phyloP scores from a whole-genome alignment of 2,113 vertebrate species.

The Platichthys flesus region DNA sequence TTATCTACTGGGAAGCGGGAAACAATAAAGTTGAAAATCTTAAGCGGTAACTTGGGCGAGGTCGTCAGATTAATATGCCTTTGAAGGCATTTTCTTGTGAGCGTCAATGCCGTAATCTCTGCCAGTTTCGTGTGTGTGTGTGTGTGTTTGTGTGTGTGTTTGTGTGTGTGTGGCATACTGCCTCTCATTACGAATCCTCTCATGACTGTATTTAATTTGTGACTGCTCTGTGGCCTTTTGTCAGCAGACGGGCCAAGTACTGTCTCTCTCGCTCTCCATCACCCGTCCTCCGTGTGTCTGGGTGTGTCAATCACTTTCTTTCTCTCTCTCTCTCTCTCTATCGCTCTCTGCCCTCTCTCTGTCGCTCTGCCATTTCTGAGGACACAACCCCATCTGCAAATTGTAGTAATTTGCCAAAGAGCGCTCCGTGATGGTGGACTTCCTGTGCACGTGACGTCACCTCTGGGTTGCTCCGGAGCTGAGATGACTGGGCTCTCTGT shows the following conservation, averaged over 20 bases:
- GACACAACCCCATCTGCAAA: conserved; percentile 45
- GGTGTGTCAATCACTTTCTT: neutral
- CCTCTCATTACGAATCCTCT: conserved; percentile 73
- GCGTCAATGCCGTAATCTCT: conserved; percentile 44
- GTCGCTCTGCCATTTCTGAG: conserved; percentile 17
- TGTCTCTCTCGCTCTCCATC: conserved; percentile 28
- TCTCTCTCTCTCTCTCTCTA: neutral
- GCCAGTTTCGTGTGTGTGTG: conserved; percentile 17
- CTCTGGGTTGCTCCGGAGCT: conserved; percentile 18
- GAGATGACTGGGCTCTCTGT: conserved; percentile 50
- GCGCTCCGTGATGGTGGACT: conserved; percentile 14
- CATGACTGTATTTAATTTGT: conserved; percentile 74
- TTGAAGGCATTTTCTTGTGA: conserved; percentile 39
- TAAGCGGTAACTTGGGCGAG: conserved; percentile 35
- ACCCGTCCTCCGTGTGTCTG: conserved; percentile 24
- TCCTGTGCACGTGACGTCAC: conserved; percentile 46
- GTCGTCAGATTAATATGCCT: conserved; percentile 50
- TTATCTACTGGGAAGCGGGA: conserved; percentile 53
- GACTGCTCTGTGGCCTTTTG: conserved; percentile 63
- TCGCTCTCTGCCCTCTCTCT: neutral
- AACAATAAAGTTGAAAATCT: conserved; percentile 53
- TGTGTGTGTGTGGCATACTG: conserved; percentile 14
- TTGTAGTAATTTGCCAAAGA: conserved; percentile 57
- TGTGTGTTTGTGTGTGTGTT: conserved; percentile 26
- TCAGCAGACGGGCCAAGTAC: conserved; percentile 49